Evolutionary conservation across 2,888 invertebrate species (phyloP), one percentile per base, ranked within the genome.

Genomic region (Chaetoderma sp.): DNA sequence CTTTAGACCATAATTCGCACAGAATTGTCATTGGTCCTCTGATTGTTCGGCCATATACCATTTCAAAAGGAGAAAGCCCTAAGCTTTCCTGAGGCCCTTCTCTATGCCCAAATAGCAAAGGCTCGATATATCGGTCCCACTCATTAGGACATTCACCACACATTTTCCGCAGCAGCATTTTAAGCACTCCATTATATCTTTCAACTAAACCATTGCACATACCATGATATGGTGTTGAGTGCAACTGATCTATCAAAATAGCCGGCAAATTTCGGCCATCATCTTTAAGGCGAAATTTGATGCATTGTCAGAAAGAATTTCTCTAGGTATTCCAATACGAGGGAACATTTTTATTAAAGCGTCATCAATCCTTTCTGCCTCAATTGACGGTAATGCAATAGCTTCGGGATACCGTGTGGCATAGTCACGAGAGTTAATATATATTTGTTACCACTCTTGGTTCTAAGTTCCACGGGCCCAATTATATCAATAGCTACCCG

Each of bases 401-500:
- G 65, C 68, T 25, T 68, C 68, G 2, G 66, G 67, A 44, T 72
- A 73, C n/a, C 72, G 60, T 5, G 72, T 69, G 0, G 72, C 69
- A 44, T 63, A 65, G 47, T 75, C 71, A 68, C 61, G 4, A 71
- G 1, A 1, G 61, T 65, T 3, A 75, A 42, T 10, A 74, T 65
- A 55, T 73, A 75, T 8, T 63, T 42, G 36, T 72, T 54, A n/a
- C 71, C 71, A 18, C 36, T 18, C 33, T 66, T 60, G 8, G 65
- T 69, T 16, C 54, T 16, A 18, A 67, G 69, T 5, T 56, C 28
- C 23, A 77, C 60, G 16, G 74, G 74, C 28, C 76, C 73, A 32
- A 73, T 36, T 5, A 76, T 33, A 60, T 77, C 76, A 5, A 77
- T 65, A 21, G 66, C 69, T 2, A 71, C 68, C 3, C 75, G 21